Percentiles rank a stretch among this genome's conserved stretches.
These are phyloP conservation scores for Diachasma alloeum DNA, from an alignment of 1,140 invertebrate species.

Conservation along the genomic window DNA sequence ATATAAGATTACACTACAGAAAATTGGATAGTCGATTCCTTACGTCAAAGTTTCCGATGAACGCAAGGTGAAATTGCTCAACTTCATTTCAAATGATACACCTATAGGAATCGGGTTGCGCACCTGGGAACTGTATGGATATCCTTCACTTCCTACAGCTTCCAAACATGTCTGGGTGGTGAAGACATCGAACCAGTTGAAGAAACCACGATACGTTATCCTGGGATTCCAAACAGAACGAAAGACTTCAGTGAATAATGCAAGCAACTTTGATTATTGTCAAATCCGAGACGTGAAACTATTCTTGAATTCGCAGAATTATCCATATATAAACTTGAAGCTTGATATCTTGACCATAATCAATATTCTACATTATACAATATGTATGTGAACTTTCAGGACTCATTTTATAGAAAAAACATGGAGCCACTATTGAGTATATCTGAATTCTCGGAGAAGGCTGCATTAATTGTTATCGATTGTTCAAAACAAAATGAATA, in stretches of 20 bases:
- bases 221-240: slow-evolving; percentile 33
- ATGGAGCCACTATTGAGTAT: background rate
- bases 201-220: too few species aligned
- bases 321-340: slow-evolving; percentile 27
- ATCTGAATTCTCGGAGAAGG: background rate
- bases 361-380: too few species aligned
- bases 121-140: slow-evolving; percentile 52
- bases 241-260: slow-evolving; percentile 17
- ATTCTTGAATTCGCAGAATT: slow-evolving; percentile 28
- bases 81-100: slow-evolving; percentile 33
- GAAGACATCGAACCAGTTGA: too few species aligned
- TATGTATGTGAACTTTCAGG: too few species aligned
- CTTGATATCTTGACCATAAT: slow-evolving; percentile 18
- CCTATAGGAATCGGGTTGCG: slow-evolving; percentile 42
- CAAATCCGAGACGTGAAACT: slow-evolving; percentile 30
- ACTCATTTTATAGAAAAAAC: background rate
- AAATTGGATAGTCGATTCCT: too few species aligned
- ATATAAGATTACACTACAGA: slow-evolving; percentile 14
- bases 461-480: background rate
- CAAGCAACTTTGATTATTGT: slow-evolving; percentile 27
- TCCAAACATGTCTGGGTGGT: slow-evolving; percentile 42
- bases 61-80: too few species aligned
- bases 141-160: slow-evolving; percentile 42
- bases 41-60: too few species aligned
- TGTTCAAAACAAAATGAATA: background rate